Base-by-base conservation (phyloP, 2,113 vertebrate species). In the Rhynchomys soricoides region DNA sequence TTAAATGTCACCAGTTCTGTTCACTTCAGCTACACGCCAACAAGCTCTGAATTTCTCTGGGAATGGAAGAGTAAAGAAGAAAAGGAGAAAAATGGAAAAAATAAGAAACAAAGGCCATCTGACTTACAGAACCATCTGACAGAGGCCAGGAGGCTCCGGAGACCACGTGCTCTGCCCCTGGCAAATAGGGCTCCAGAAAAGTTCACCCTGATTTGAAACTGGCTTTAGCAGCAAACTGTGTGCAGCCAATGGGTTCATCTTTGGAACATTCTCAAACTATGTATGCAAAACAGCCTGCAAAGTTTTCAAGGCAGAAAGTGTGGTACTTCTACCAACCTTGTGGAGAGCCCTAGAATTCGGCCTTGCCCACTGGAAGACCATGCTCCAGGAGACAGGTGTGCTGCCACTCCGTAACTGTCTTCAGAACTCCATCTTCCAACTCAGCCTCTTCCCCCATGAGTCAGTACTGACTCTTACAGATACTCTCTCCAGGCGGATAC, bases 401-500 rank as follows among this genome's bases (percentile, higher is more conserved):
- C 31, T 48, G 17, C 17, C 59, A 21, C 43, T 45, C 59, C 0
- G 5, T 21, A 48, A 34, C 59, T 66, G 40, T 21, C 19, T 45
- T 45, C 26, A 34, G 17, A 21, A 5, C 40, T 5, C n/a, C 43
- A 37, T 50, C 45, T 66, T 50, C 21, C 43, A 34, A 8, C 83
- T 37, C 43, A 37, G 19, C 5, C 9, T 86, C 40, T 48, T 66
- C 83, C 66, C 19, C n/a, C 31, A 34, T 10, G 10, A 50, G 21
- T 11, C 0, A 17, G 0, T 19, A 50, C 8, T 5, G 86, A 40
- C 9, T 26, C 7, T 0, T 0, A 66, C 5, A 4, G 0, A 26
- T 8, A n/a, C 21, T 81, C 37, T 22, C 43, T 45, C 55, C n/a
- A 12, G 21, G 26, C 55, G 43, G 66, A 70, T 7, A 24, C 5